Conservation (phyloP, 2,888 invertebrate genomes). For the Rutpela maculata region DNA sequence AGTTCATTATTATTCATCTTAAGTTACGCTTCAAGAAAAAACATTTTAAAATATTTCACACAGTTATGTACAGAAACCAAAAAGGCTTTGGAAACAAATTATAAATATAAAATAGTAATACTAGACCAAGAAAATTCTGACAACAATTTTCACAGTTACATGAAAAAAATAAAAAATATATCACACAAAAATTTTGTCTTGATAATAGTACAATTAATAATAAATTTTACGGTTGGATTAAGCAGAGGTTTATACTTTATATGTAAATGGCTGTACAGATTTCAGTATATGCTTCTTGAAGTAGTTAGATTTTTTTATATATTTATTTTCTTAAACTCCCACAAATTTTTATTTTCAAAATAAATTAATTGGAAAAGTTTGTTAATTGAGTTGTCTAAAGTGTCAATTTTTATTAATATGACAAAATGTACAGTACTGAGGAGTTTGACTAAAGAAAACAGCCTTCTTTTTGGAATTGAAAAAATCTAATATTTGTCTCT, state of each 20-base stretch:
- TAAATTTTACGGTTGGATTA: constrained; percentile 44
- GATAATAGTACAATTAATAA: constrained; percentile 47
- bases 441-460: constrained; percentile 38
- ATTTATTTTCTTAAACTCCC: constrained; percentile 37
- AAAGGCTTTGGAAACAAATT: constrained; percentile 40
- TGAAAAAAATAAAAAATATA: constrained; percentile 35
- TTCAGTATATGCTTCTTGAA: constrained; percentile 44
- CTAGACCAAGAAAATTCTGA: constrained; percentile 68
- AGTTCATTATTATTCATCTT: constrained; percentile 61
- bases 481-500: background rate
- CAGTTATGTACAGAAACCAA: constrained; percentile 45
- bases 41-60: constrained; percentile 35
- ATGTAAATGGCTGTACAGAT: constrained; percentile 53
- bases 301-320: constrained; percentile 47
- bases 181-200: constrained; percentile 27
- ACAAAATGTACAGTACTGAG: constrained; percentile 58
- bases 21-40: constrained; percentile 19
- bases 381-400: constrained; percentile 13
- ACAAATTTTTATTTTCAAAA: constrained; percentile 25
- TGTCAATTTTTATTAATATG: constrained; percentile 36
- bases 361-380: constrained; percentile 18
- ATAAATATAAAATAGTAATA: constrained; percentile 44
- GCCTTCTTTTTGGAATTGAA: constrained; percentile 26
- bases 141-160: constrained; percentile 70
- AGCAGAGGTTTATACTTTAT: constrained; percentile 46